phyloP scores from a whole-genome alignment of 2,113 vertebrate genomes.

The Rhinolophus sinicus region DNA sequence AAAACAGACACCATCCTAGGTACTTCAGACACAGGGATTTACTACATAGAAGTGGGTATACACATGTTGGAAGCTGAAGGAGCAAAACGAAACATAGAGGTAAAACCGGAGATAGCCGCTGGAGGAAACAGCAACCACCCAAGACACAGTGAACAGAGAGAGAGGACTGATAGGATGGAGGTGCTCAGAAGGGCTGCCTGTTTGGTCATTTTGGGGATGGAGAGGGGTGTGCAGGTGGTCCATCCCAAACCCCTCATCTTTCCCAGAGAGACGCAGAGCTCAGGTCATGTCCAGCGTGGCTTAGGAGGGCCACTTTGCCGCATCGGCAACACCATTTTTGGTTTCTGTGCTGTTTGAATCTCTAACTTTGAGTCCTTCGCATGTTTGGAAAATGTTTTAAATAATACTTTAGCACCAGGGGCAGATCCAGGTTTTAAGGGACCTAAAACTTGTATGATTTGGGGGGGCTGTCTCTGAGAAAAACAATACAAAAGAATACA shows the following conservation, averaged over 20 bases:
- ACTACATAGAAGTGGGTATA: background rate
- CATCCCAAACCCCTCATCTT: background rate
- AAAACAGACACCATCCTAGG: background rate
- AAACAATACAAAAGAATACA: background rate
- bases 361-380: background rate
- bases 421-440: background rate
- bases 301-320: background rate
- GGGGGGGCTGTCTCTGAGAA: background rate
- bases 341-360: background rate
- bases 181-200: background rate
- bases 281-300: background rate
- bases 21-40: background rate
- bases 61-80: background rate
- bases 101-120: background rate
- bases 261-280: background rate
- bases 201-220: background rate
- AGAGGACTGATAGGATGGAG: background rate
- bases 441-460: background rate
- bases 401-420: background rate
- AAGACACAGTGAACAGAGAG: background rate
- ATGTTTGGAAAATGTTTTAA: constrained; percentile 2
- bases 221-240: background rate
- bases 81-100: background rate
- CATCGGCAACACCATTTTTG: background rate
- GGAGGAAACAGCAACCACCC: background rate